Percentiles rank a stretch among this genome's conserved stretches.
phyloP scores from a whole-genome alignment of 2,888 invertebrate genomes.

The Stenodema calcarata region DNA sequence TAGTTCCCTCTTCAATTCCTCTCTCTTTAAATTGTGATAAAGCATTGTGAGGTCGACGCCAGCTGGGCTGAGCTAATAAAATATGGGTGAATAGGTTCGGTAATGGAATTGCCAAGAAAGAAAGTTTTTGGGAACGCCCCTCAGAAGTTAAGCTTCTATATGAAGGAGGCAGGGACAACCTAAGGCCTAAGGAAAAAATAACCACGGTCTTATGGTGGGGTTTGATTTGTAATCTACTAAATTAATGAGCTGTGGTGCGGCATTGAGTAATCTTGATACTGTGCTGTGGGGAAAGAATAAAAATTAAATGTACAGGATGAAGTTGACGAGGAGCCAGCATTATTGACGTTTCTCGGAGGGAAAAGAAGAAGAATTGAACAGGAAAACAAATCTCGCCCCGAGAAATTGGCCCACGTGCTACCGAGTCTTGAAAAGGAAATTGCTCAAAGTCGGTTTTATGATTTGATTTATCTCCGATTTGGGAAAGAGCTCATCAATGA shows the following conservation, averaged over 20 bases:
- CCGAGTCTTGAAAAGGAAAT: conserved; percentile 5
- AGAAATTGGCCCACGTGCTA: neutral
- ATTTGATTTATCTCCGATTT: conserved; percentile 25
- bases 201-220: too few relatives aligned
- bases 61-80: neutral
- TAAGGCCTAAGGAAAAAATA: too few relatives aligned
- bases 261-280: too few relatives aligned
- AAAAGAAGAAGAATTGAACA: neutral
- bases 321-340: neutral
- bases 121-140: neutral
- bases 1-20: neutral
- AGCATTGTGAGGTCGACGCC: neutral
- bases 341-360: neutral
- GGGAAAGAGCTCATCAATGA: conserved; percentile 22
- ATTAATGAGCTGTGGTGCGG: too few relatives aligned
- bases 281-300: too few relatives aligned
- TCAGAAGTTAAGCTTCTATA: too few relatives aligned
- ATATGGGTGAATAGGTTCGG: neutral
- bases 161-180: too few relatives aligned
- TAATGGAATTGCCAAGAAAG: neutral
- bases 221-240: too few relatives aligned
- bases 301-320: too few relatives aligned
- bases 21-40: neutral
- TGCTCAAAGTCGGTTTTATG: conserved; percentile 4
- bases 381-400: neutral